Evolutionary conservation across 2,113 vertebrate genomes (phyloP), one percentile per base, ranked within the genome.

Genomic region (Piaya cayana): DNA sequence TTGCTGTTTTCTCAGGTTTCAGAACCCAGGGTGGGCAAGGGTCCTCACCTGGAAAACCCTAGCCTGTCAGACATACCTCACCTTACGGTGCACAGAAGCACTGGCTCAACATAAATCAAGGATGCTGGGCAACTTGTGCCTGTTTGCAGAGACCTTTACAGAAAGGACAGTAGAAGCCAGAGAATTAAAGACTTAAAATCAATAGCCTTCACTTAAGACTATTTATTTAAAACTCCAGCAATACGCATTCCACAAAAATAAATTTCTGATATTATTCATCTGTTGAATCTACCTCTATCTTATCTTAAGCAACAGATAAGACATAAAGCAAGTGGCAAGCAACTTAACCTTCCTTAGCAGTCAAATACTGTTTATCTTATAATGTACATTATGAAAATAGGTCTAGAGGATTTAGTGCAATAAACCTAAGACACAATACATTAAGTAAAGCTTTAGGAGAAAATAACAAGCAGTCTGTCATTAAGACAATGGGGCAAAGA

Each of bases 281-380:
- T 58, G 42, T 72, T 86, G 49, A 78, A 77, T 88, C 80, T 93
- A 53, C 10, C 55, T 65, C 43, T 87, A 77, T 53, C 52, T 83
- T 13, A 27, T 69, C 74, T 67, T 58, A 89, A 93, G 63, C 25
- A 82, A 87, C 36, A 92, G 81, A 82, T 92, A 77, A 86, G 74
- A 86, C 42, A 39, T 25, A 89, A 80, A 88, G 64, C 64, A 90
- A 95, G 47, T 59, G 45, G 50, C 88, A 93, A 45, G 29, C 59
- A 87, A 84, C 83, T 81, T 94, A 87, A 86, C 92, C 55, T 87
- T 96, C 68, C 64, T 82, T 53, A 37, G 60, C 50, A 91, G 77
- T 93, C 53, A 89, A 93, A 86, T 69, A 74, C 37, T 87, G 47
- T 92, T 96, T 96, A 88, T 96, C 92, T 94, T 91, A 93, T 81